Base-by-base conservation (phyloP, 2,113 vertebrate species). In the Serilophus lunatus region DNA sequence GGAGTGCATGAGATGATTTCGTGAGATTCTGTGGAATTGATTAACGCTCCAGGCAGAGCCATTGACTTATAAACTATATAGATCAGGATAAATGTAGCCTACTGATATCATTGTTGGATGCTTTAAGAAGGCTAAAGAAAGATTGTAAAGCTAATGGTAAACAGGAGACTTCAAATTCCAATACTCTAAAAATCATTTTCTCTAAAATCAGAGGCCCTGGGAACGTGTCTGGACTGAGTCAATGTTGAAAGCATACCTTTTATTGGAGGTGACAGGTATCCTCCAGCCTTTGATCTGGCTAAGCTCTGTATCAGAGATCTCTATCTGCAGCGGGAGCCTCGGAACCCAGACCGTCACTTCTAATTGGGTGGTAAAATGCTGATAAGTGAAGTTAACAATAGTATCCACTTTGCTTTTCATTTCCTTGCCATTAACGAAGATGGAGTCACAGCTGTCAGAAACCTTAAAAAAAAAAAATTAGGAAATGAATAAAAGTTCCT, bases 231-330 rank as follows among this genome's bases (percentile, higher is more conserved):
- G 82, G 36, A 7, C 51, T 1, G 36, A 20, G 40, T 31, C 11
- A 8, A 0, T 11, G 71, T 53, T 76, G 66, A 2, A 18, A 29
- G 36, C 75, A 1, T 93, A 99, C 99, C 99, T 99, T 96, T 98
- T 99, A 94, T 98, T 99, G 69, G 98, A 91, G 91, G 98, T 97
- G 97, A 99, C 99, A 0, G 99, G 99, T 26, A 99, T 98, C 96
- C 99, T 98, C 99, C 99, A 99, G 76, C 99, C 99, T 76, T 99
- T 99, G 93, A 99, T 98, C 98, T 99, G 99, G 96, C 99, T 99
- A 71, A 99, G 98, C 95, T 99, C 99, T 0, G 99, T 99, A 81
- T 99, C 99, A 0, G 99, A 99, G 96, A 99, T 98, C 68, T 99
- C 98, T 3, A 99, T 99, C 98, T 99, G 99, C 96, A 99, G 98